Percentiles rank a stretch among this genome's conserved stretches.
Conservation (phyloP, 2,113 vertebrate genomes). For the Hymenochirus boettgeri region DNA sequence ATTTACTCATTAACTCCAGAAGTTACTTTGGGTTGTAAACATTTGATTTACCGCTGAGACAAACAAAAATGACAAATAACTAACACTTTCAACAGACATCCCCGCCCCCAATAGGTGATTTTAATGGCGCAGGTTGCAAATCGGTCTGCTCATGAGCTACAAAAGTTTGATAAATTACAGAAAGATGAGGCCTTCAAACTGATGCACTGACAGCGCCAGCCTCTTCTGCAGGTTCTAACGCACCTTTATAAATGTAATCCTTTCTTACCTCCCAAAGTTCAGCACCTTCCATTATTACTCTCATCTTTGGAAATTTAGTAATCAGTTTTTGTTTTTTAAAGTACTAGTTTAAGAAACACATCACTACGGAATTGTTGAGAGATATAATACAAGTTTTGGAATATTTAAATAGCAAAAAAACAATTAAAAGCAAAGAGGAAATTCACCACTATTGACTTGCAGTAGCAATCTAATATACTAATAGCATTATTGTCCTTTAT, state of each 20-base stretch:
- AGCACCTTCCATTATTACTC: neutral
- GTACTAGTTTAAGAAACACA: too few relatives aligned
- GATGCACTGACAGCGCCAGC: slow-evolving; percentile 37
- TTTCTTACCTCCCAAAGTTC: slow-evolving; percentile 2
- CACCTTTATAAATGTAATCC: slow-evolving; percentile 29
- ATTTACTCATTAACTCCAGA: slow-evolving; percentile 27
- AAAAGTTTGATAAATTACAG: slow-evolving; percentile 41
- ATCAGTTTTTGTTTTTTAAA: too few relatives aligned
- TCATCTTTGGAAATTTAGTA: too few relatives aligned
- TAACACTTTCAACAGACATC: slow-evolving; percentile 30
- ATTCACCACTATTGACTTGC: too few relatives aligned
- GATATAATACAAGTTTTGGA: too few relatives aligned
- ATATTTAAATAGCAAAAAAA: too few relatives aligned
- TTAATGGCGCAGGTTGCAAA: slow-evolving; percentile 37
- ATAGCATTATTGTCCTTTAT: too few relatives aligned
- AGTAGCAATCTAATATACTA: too few relatives aligned
- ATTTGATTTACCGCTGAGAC: slow-evolving; percentile 24
- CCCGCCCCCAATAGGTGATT: slow-evolving; percentile 34
- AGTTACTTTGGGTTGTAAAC: slow-evolving; percentile 33
- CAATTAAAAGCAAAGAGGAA: too few relatives aligned
- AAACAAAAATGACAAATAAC: slow-evolving; percentile 24
- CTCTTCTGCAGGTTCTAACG: slow-evolving; percentile 17
- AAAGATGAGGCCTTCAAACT: slow-evolving; percentile 41
- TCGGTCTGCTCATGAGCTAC: slow-evolving; percentile 37
- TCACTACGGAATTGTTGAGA: too few relatives aligned